phyloP scores from a whole-genome alignment of 2,888 invertebrate species.

The Lysandra bellargus region DNA sequence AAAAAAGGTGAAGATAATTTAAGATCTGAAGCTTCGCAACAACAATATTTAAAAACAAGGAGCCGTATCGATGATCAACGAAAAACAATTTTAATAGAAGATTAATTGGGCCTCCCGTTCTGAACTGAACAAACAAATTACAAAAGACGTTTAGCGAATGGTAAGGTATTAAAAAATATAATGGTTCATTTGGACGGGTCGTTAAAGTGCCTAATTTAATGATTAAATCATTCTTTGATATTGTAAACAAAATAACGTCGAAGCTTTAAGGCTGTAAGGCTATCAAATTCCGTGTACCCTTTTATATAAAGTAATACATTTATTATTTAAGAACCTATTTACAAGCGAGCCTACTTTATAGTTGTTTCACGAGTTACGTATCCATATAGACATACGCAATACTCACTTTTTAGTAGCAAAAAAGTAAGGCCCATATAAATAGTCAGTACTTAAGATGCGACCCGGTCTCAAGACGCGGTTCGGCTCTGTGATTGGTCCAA shows the following conservation, averaged over 20 bases:
- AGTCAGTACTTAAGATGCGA: too few relatives aligned
- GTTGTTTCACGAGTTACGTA: background rate
- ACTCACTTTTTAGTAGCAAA: too few relatives aligned
- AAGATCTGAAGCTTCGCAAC: background rate
- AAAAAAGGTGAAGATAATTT: background rate
- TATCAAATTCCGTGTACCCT: background rate
- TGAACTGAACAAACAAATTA: slow-evolving; percentile 15
- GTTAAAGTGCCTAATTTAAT: slow-evolving; percentile 6
- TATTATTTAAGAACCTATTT: background rate
- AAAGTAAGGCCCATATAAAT: too few relatives aligned
- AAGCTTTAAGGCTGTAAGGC: background rate
- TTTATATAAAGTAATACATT: background rate
- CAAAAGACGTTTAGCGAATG: background rate
- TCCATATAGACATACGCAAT: too few relatives aligned
- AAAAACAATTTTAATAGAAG: slow-evolving; percentile 17
- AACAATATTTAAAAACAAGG: slow-evolving; percentile 2
- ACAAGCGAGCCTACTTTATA: background rate
- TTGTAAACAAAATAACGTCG: slow-evolving; percentile 5
- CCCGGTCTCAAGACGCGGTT: too few relatives aligned
- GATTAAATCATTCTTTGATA: background rate
- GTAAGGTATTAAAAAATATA: slow-evolving; percentile 1
- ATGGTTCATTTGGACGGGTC: slow-evolving; percentile 5
- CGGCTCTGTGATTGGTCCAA: too few relatives aligned
- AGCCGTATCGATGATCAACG: background rate
- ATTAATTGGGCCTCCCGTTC: slow-evolving; percentile 12